Evolutionary conservation across 2,888 invertebrate genomes (phyloP).

Genomic region (Strigamia crassipes): DNA sequence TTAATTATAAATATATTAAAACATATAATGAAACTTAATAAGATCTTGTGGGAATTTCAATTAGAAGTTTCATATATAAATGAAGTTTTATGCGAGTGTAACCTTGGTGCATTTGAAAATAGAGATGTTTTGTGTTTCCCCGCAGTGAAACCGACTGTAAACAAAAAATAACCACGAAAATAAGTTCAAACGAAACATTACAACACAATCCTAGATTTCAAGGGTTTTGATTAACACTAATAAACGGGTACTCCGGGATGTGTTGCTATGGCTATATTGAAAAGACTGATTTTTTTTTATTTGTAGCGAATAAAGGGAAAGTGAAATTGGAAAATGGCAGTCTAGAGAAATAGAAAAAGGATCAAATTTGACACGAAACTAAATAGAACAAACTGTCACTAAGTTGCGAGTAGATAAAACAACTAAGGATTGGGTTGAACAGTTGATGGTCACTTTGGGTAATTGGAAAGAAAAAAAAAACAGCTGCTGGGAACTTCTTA

Average conservation of each 20-base stretch:
- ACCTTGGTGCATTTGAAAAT: too few species aligned
- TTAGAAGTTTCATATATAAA: too few species aligned
- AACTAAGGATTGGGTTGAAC: not conserved
- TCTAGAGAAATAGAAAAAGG: not conserved
- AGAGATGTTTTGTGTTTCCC: too few species aligned
- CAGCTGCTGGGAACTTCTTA: not conserved
- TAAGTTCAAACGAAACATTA: too few species aligned
- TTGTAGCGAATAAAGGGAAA: not conserved
- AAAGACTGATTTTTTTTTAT: not conserved
- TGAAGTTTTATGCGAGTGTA: too few species aligned
- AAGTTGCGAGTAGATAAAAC: not conserved
- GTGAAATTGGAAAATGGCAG: not conserved
- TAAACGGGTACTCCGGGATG: not conserved
- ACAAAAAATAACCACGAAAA: too few species aligned
- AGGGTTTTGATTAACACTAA: not conserved
- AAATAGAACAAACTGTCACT: not conserved
- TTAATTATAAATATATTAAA: too few species aligned
- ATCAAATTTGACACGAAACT: not conserved
- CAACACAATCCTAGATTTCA: too few species aligned
- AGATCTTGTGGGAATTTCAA: too few species aligned
- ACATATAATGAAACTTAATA: too few species aligned
- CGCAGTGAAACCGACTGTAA: too few species aligned
- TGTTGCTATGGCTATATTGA: not conserved
- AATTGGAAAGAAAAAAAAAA: slow-evolving; percentile 30
- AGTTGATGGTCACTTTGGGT: not conserved